A percentile compares a stretch with the other conserved stretches of the same genome.
Evolutionary conservation across 2,888 invertebrate genomes (phyloP).

Genomic region (Drosophila monieri): DNA sequence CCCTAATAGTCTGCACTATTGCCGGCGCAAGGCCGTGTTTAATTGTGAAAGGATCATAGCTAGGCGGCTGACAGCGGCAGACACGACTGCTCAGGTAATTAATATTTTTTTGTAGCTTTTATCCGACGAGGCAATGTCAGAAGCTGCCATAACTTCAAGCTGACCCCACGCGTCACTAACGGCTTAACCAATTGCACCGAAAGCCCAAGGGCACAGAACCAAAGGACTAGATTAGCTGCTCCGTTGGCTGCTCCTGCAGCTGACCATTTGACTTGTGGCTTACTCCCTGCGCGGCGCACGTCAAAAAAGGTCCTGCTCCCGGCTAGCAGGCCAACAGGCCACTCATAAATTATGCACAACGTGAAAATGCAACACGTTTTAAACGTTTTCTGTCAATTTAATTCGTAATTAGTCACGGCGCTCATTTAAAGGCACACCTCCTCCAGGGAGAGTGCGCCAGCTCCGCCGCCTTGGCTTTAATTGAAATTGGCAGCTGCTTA

Average conservation of each 20-base stretch:
- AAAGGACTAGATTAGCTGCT: slow-evolving; percentile 15
- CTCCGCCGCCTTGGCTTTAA: slow-evolving; percentile 47
- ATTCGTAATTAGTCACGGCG: slow-evolving; percentile 75
- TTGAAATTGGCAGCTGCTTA: slow-evolving; percentile 74
- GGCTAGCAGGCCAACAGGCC: slow-evolving; percentile 5
- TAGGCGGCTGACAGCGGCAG: too few species aligned
- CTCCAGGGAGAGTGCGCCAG: slow-evolving; percentile 10
- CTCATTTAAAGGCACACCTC: slow-evolving; percentile 48
- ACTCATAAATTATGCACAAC: slow-evolving; percentile 59
- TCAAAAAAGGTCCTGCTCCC: slow-evolving; percentile 20
- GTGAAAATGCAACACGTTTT: slow-evolving; percentile 51
- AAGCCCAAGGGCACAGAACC: slow-evolving; percentile 6
- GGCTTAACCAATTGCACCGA: slow-evolving; percentile 70
- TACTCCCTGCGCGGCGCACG: background rate
- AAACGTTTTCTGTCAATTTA: slow-evolving; percentile 74
- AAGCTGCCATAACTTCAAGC: slow-evolving; percentile 4
- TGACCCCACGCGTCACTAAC: slow-evolving; percentile 62
- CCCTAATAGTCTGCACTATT: background rate
- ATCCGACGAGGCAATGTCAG: too few species aligned
- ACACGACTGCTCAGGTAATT: too few species aligned
- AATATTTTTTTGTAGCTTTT: too few species aligned
- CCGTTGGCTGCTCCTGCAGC: slow-evolving; percentile 15
- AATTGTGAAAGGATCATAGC: background rate
- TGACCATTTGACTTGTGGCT: slow-evolving; percentile 42
- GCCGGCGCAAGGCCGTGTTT: background rate